Evolutionary conservation across 2,888 invertebrate genomes (phyloP).

Genomic region (Mimachlamys varia): DNA sequence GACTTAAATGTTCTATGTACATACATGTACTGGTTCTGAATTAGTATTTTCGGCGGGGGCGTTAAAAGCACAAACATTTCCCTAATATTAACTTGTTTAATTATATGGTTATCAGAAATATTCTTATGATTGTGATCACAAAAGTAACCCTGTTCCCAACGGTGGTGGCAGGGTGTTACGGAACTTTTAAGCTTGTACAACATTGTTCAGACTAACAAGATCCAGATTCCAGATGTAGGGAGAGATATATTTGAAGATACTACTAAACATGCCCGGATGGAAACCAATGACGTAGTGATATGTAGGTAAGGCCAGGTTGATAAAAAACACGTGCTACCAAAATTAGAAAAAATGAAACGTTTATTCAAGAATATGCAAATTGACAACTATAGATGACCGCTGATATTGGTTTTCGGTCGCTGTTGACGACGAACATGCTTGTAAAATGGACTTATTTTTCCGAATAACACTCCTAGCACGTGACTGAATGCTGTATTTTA

Average conservation of each 20-base stretch:
- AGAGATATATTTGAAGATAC: conserved; percentile 8
- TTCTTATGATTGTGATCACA: no score
- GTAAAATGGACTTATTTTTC: neutral
- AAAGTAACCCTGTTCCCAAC: no score
- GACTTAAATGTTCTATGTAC: no score
- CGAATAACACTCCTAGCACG: neutral
- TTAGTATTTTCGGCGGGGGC: no score
- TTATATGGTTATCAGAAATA: no score
- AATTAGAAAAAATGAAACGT: conserved; percentile 21
- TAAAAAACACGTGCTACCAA: conserved; percentile 26
- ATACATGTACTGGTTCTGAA: no score
- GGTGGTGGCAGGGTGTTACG: no score
- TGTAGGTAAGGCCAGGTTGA: neutral
- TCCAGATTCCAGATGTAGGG: neutral
- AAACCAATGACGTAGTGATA: neutral
- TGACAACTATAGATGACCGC: neutral
- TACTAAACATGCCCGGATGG: conserved; percentile 15
- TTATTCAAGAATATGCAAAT: conserved; percentile 34
- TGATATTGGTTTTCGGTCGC: conserved; percentile 5
- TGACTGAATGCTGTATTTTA: neutral
- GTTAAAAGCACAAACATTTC: no score
- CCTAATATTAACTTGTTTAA: no score
- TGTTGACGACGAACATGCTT: neutral
- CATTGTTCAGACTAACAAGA: neutral
- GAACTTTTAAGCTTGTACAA: neutral